These are phyloP conservation scores for Ethmia dodecea DNA, from an alignment of 2,888 invertebrate species.

Conservation along the genomic window DNA sequence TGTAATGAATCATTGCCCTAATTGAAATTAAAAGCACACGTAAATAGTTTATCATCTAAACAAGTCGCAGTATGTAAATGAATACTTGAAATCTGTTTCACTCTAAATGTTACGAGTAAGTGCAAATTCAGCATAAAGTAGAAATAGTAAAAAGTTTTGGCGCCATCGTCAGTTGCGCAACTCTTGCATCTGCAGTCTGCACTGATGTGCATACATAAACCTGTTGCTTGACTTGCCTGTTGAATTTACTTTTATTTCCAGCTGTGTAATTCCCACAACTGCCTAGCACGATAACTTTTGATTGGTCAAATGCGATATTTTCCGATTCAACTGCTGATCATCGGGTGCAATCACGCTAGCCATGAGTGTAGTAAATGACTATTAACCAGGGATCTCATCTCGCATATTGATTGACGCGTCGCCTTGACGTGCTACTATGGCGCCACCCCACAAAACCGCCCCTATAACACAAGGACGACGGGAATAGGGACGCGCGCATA, in stretches of 20 bases:
- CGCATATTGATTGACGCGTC: constrained; percentile 74
- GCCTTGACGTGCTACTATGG: constrained; percentile 55
- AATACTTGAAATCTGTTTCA: too few species aligned
- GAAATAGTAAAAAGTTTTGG: background rate
- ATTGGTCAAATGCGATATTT: background rate
- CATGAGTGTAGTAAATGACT: constrained; percentile 24
- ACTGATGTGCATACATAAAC: constrained; percentile 46
- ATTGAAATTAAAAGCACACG: too few species aligned
- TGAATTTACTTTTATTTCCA: constrained; percentile 28
- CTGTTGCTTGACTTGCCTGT: constrained; percentile 43
- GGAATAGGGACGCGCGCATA: constrained; percentile 74
- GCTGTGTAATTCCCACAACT: constrained; percentile 3
- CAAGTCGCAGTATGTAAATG: too few species aligned
- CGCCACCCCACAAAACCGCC: constrained; percentile 69
- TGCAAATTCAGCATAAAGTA: too few species aligned
- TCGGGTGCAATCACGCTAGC: constrained; percentile 19
- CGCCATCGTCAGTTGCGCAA: constrained; percentile 34
- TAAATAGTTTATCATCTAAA: too few species aligned
- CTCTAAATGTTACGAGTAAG: too few species aligned
- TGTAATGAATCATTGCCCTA: too few species aligned
- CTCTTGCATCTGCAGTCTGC: constrained; percentile 40
- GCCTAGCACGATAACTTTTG: background rate
- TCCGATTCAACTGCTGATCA: background rate
- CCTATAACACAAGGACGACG: constrained; percentile 69
- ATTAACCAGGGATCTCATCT: constrained; percentile 59